Base-by-base conservation (phyloP, 2,113 vertebrate genomes). In the Eidolon helvum region DNA sequence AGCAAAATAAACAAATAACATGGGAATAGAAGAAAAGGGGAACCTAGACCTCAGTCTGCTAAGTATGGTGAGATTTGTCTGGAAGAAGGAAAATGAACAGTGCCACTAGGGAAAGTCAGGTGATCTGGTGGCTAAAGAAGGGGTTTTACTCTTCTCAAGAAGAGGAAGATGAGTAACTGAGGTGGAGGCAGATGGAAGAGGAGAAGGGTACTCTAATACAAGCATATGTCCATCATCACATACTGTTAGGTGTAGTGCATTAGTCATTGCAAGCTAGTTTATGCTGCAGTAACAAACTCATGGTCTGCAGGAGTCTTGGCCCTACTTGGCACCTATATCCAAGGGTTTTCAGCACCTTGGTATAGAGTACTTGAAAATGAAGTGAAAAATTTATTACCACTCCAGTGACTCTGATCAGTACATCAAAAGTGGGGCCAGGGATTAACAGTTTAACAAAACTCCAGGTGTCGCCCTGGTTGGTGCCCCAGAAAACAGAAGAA, bases 151-250 rank as follows among this genome's bases (percentile, higher is more conserved):
- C 35, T n/a, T 38, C 38, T 78, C 40, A 30, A 48, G 10, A 2
- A 33, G 14, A 57, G 26, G 18, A 38, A 63, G 63, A 0, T 22
- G 66, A 63, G 7, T 55, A 30, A 82, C 7, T 2, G 40, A 71
- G 50, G 33, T 7, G 24, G 78, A 61, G 35, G 11, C 68, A 15
- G 53, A 11, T 15, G 0, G 35, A 57, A 45, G 57, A 63, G 9
- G 35, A 35, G 45, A 57, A n/a, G 14, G 1, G 10, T 8, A 5
- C 28, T 22, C 18, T 6, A 0, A 43, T 2, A 48, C 3, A 10
- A 26, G 9, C 50, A 48, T 10, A 14, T 1, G 63, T 22, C 55
- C 8, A 0, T 40, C 4, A 1, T 21, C 1, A 0, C n/a, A 0
- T 21, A 24, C n/a, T 55, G 30, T 40, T 33, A 3, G 16, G 45